Base-by-base conservation (phyloP, 1,140 invertebrate genomes). In the Harlomillsia oculata region DNA sequence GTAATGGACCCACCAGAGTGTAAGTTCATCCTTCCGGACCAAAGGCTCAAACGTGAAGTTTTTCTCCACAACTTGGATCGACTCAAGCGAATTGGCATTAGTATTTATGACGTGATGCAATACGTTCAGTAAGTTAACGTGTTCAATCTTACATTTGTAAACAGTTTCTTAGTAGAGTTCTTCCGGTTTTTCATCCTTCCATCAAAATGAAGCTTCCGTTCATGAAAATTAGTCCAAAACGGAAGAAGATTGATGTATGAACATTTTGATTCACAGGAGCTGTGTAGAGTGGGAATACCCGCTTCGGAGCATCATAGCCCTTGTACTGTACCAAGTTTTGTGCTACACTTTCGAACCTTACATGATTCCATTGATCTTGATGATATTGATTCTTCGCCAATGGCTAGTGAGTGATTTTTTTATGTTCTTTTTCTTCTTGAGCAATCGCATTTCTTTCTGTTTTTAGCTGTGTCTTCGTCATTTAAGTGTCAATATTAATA, bases 251-350 rank as follows among this genome's bases (percentile, higher is more conserved):
- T 34, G 8, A 9, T 8, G 32, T 8, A 34, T 34, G 8, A 9
- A 34, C n/a, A 34, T 48, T 48, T 16, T 30, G 9, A 21, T 30
- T 76, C 77, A 9, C 67, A 89, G 87, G 74, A 92, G 89, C 70
- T 97, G 92, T 75, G 93, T 96, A 69, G 87, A 95, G 72, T 99
- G 96, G 95, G 93, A 98, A 67, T 94, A 83, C 3, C 85, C 85
- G 57, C 68, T 87, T n/a, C 77, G 88, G 65, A 97, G 89, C 64
- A 79, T 91, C 52, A 73, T 87, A 32, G 90, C 93, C 6, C 82
- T 99, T 44, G 72, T 91, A 13, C 74, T 89, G 2, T 94, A 90
- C 76, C 75, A 93, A 16, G 70, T 85, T 0, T 75, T 82, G 18
- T 86, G 84, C 60, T 89, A 88, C 67, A 87, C 85, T 68, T 90